phyloP scores from a whole-genome alignment of 2,113 vertebrate genomes.

The Myotis yumanensis region DNA sequence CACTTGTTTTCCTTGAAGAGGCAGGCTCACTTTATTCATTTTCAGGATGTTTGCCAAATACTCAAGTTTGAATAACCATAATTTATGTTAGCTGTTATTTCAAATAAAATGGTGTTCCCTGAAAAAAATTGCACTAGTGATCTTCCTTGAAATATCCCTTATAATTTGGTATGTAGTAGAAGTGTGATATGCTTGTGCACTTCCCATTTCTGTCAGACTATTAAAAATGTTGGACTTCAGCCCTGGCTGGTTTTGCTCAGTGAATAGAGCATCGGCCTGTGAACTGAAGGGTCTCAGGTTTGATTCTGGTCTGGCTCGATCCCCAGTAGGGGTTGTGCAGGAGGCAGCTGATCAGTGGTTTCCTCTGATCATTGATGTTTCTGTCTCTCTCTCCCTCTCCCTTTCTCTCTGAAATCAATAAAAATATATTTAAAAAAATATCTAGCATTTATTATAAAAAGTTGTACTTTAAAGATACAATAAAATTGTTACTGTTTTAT shows the following conservation, averaged over 20 bases:
- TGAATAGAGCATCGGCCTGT: too few relatives aligned
- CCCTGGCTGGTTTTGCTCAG: too few relatives aligned
- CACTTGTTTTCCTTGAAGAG: conserved; percentile 28
- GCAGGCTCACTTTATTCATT: conserved; percentile 22
- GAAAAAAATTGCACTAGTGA: neutral
- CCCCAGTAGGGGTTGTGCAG: too few relatives aligned
- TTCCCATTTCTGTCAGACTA: neutral
- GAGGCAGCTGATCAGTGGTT: too few relatives aligned
- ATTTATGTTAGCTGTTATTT: neutral
- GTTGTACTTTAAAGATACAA: conserved; percentile 12
- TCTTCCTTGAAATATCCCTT: neutral
- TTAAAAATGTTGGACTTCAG: neutral
- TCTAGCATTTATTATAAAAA: too few relatives aligned
- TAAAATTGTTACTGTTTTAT: neutral
- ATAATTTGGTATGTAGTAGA: neutral
- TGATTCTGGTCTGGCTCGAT: too few relatives aligned
- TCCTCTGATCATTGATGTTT: too few relatives aligned
- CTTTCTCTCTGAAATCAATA: too few relatives aligned
- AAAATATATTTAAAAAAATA: too few relatives aligned
- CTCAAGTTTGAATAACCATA: neutral
- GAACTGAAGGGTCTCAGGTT: too few relatives aligned
- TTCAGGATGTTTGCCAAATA: conserved; percentile 43
- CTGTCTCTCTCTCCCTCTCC: too few relatives aligned
- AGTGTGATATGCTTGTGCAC: neutral
- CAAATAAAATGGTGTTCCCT: neutral